Evolutionary conservation across 1,140 invertebrate species (phyloP).

Genomic region (Euwallacea fornicatus): DNA sequence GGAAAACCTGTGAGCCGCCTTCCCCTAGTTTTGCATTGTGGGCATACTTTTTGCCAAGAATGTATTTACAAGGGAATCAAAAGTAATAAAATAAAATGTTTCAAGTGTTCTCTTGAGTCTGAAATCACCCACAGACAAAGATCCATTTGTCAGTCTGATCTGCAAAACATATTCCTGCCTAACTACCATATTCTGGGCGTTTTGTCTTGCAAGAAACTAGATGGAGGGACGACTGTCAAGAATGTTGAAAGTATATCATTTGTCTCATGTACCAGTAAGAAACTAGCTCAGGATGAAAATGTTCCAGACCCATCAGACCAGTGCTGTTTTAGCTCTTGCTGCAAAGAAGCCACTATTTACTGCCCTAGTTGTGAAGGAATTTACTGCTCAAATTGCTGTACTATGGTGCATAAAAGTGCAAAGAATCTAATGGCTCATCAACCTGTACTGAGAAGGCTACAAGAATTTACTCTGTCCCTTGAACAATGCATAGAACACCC

Average conservation of each 20-base stretch:
- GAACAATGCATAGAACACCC: conserved; percentile 33
- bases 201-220: conserved; percentile 17
- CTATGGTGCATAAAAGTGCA: conserved; percentile 33
- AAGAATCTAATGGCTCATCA: conserved; percentile 31
- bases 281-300: not conserved
- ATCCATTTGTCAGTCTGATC: conserved; percentile 1
- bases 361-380: conserved; percentile 37
- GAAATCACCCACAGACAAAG: conserved; percentile 13
- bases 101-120: conserved; percentile 22
- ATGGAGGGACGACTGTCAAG: not conserved
- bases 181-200: conserved; percentile 36
- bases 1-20: conserved; percentile 19
- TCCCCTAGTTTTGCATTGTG: conserved; percentile 34
- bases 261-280: not conserved
- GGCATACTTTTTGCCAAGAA: conserved; percentile 38
- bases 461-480: conserved; percentile 20
- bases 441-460: conserved; percentile 12
- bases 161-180: conserved; percentile 29
- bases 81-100: conserved; percentile 26
- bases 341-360: conserved; percentile 29
- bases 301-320: conserved; percentile 14
- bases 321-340: conserved; percentile 34
- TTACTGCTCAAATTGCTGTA: conserved; percentile 36
- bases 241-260: conserved; percentile 27
- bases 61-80: conserved; percentile 32